Conservation (phyloP, 2,113 vertebrate species). For the Etheostoma cragini region DNA sequence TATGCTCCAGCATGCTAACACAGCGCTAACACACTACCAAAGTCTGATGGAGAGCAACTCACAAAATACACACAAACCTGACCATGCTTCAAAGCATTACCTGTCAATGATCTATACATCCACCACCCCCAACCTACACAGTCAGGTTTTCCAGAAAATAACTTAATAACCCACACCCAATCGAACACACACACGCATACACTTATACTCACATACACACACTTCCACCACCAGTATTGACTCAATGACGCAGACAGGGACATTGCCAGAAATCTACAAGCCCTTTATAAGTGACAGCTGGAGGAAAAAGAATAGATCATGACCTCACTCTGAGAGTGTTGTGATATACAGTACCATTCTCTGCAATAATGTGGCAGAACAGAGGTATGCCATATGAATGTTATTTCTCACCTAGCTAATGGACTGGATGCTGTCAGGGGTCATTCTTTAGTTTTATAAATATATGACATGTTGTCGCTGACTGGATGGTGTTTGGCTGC, state of each 20-base stretch:
- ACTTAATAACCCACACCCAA: not conserved
- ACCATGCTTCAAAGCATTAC: constrained; percentile 29
- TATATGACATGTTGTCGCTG: constrained; percentile 49
- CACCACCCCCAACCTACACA: constrained; percentile 4
- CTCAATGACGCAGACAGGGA: constrained; percentile 23
- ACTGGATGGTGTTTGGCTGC: constrained; percentile 32
- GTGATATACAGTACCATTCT: constrained; percentile 8
- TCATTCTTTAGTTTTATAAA: constrained; percentile 42
- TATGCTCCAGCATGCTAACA: constrained; percentile 44
- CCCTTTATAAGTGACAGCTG: constrained; percentile 41
- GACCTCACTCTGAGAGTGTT: constrained; percentile 28
- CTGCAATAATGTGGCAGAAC: constrained; percentile 7
- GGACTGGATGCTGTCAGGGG: constrained; percentile 36
- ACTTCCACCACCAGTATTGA: constrained; percentile 10
- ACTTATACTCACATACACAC: not conserved
- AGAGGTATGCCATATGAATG: constrained; percentile 17
- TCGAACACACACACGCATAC: not conserved
- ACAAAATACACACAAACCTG: constrained; percentile 4
- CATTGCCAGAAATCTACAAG: constrained; percentile 29
- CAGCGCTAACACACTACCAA: constrained; percentile 14
- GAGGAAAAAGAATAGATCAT: constrained; percentile 41
- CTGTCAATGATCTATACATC: constrained; percentile 9
- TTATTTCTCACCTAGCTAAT: constrained; percentile 46
- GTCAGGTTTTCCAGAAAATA: constrained; percentile 42
- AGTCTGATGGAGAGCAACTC: constrained; percentile 23